Evolutionary conservation across 2,113 vertebrate genomes (phyloP), one percentile per base, ranked within the genome.

Genomic region (Paracanthobrama guichenoti): DNA sequence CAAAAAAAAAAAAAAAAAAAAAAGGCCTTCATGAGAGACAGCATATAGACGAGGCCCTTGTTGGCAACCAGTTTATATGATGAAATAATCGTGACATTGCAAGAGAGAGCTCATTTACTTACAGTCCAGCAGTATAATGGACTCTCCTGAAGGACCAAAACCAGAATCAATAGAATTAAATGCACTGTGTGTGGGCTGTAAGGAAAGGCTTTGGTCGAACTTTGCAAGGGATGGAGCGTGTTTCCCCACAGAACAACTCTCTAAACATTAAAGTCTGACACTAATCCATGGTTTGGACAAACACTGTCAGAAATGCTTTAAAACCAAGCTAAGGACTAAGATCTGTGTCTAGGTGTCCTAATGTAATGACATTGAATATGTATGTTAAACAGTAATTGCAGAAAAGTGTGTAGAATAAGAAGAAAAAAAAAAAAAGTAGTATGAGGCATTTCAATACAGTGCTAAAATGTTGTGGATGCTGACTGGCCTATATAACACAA

Each of bases 1-100:
- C 60, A 50, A 83, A 67, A 84, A 81, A 76, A n/a, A n/a, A n/a
- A 50, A n/a, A n/a, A n/a, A n/a, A n/a, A n/a, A n/a, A 74, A 35
- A 73, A 60, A 82, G 53, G 18, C 16, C 53, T 2, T 55, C 55
- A 82, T 46, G 60, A 77, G 81, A 60, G 53, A 20, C 31, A 24
- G 75, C 80, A 59, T 82, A 81, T 48, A 79, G n/a, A n/a, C n/a
- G 77, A 73, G 28, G 35, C 50, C 35, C 81, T 71, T 57, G n/a
- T 22, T 42, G 12, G 55, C 4, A 14, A n/a, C n/a, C 53, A 75
- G 22, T 55, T 87, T 78, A 57, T 67, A 64, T 66, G 62, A 62
- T 53, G 24, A 76, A 78, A 82, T 46, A 71, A 82, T 12, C 18
- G 4, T 81, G n/a, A 69, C 72, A 64, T 57, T 48, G 22, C 69